These are phyloP conservation scores for Malaclemys terrapin DNA, from an alignment of 2,113 vertebrate genomes.

Conservation along the genomic window DNA sequence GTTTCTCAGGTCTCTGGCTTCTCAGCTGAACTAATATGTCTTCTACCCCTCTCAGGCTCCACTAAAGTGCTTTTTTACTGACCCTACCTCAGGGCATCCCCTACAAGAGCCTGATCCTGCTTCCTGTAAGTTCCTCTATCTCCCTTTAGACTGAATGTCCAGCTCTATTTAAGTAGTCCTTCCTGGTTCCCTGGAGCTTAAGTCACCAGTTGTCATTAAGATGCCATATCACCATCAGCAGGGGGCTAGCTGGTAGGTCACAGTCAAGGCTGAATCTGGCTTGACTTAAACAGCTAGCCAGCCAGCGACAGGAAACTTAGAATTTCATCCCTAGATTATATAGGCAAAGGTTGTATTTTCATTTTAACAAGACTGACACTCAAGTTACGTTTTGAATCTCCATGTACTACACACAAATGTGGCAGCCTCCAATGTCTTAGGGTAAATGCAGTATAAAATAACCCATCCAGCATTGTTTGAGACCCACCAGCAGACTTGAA, in stretches of 20 bases:
- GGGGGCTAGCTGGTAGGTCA: neutral
- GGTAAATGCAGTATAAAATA: constrained; percentile 38
- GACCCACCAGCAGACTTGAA: neutral
- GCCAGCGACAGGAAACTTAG: neutral
- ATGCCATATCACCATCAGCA: neutral
- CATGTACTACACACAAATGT: constrained; percentile 35
- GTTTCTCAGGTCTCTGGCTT: neutral
- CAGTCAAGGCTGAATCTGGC: neutral
- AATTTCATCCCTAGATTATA: neutral
- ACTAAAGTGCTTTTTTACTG: neutral
- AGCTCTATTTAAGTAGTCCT: neutral
- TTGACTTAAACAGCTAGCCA: neutral
- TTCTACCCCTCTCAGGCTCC: neutral
- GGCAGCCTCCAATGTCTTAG: constrained; percentile 1
- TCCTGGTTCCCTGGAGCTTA: neutral
- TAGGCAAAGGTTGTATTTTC: neutral
- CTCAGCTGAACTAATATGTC: neutral
- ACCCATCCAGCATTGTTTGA: neutral
- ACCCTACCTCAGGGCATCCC: neutral
- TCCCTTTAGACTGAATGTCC: neutral
- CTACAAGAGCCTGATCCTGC: neutral
- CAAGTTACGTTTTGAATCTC: constrained; percentile 7
- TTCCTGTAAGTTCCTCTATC: neutral
- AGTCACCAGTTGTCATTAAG: neutral
- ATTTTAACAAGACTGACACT: neutral